Percentiles rank a stretch among this genome's conserved stretches.
phyloP scores from a whole-genome alignment of 2,888 invertebrate species.

The Clunio marinus region DNA sequence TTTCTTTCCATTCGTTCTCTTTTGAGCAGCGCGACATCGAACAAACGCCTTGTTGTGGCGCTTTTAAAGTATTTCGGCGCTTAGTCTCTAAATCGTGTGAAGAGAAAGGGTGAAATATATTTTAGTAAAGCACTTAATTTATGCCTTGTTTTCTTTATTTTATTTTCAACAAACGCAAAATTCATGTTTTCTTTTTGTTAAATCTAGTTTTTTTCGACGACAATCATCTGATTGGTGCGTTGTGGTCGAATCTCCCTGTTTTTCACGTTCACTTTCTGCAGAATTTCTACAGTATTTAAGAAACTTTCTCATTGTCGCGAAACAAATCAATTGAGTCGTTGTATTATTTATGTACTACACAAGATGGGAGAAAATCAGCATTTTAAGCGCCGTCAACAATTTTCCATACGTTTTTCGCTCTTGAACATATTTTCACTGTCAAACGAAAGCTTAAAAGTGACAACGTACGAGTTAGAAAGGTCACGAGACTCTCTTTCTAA shows the following conservation, averaged over 20 bases:
- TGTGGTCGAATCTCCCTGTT: no score
- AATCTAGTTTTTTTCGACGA: not conserved
- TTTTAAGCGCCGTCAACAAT: no score
- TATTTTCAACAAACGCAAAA: no score
- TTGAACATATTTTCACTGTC: slow-evolving; percentile 2
- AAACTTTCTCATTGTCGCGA: slow-evolving; percentile 25
- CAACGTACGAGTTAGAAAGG: not conserved
- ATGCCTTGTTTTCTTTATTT: slow-evolving; percentile 6
- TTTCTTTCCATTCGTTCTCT: not conserved
- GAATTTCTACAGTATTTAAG: not conserved
- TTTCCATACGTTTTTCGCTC: slow-evolving; percentile 3
- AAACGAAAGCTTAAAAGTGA: not conserved
- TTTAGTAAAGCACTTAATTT: not conserved
- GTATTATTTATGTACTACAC: not conserved
- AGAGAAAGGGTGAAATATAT: slow-evolving; percentile 9
- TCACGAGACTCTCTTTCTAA: slow-evolving; percentile 3
- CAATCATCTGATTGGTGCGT: not conserved
- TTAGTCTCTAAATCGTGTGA: not conserved
- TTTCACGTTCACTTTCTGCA: slow-evolving; percentile 6
- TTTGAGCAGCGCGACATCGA: not conserved
- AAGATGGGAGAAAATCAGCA: slow-evolving; percentile 6
- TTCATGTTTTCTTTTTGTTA: not conserved
- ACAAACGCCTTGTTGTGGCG: not conserved
- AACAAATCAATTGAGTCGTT: slow-evolving; percentile 23
- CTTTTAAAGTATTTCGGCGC: slow-evolving; percentile 5